phyloP scores from a whole-genome alignment of 2,888 invertebrate genomes.

The Acleris holmiana region DNA sequence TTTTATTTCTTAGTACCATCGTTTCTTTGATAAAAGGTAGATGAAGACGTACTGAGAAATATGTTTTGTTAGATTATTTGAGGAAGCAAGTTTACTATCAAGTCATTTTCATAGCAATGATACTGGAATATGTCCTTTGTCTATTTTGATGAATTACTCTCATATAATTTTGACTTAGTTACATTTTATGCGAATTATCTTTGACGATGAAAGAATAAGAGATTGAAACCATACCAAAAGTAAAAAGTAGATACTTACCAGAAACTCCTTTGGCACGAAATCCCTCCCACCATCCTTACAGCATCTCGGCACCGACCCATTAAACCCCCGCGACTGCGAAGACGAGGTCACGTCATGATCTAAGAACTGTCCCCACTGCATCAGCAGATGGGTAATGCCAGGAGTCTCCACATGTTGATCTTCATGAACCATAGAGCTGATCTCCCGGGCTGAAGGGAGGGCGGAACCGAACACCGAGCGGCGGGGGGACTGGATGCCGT shows the following conservation, averaged over 20 bases:
- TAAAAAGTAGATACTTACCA: conserved; percentile 72
- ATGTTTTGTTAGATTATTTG: no score
- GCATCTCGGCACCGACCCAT: conserved; percentile 91
- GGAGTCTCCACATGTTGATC: conserved; percentile 86
- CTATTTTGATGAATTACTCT: no score
- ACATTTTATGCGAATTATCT: no score
- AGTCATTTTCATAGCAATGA: no score
- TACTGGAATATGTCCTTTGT: no score
- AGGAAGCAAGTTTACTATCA: no score
- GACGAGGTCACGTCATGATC: conserved; percentile 95
- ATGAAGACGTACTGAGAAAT: no score
- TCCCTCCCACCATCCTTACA: conserved; percentile 86
- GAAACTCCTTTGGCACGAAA: conserved; percentile 85
- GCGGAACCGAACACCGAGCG: conserved; percentile 84
- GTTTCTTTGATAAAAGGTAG: no score
- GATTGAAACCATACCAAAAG: not conserved
- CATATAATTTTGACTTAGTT: no score
- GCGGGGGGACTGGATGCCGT: conserved; percentile 86
- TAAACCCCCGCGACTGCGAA: conserved; percentile 90
- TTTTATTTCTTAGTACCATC: no score
- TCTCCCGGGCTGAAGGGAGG: conserved; percentile 90
- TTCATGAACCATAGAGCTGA: conserved; percentile 87
- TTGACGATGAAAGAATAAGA: no score
- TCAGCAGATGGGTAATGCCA: conserved; percentile 90
- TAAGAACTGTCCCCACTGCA: conserved; percentile 96